phyloP scores from a whole-genome alignment of 2,113 vertebrate species.

The Semicossyphus pulcher region DNA sequence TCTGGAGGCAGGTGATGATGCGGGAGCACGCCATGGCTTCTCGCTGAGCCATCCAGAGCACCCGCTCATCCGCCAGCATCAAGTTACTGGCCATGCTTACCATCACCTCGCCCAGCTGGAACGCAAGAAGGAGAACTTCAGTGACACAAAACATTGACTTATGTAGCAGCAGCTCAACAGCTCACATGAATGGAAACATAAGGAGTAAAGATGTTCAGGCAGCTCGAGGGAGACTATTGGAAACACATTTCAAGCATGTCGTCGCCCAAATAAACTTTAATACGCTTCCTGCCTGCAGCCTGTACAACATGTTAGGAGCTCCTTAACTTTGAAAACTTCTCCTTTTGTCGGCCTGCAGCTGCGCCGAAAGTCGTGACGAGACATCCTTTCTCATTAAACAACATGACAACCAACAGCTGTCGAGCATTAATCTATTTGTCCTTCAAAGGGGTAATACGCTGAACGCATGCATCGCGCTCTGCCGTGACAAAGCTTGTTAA shows the following conservation, averaged over 20 bases:
- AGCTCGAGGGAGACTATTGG: conserved; percentile 19
- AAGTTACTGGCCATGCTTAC: conserved; percentile 97
- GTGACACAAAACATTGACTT: not conserved
- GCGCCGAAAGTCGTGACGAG: conserved; percentile 8
- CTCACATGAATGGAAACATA: not conserved
- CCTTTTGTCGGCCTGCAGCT: conserved; percentile 15
- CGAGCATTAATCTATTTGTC: conserved; percentile 21
- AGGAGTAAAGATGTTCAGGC: not conserved
- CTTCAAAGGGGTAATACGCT: not conserved
- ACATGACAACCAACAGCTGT: conserved; percentile 38
- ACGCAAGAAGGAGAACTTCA: not conserved
- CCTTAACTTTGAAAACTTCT: conserved; percentile 4
- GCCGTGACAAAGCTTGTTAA: not conserved
- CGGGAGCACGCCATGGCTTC: conserved; percentile 93
- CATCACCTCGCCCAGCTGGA: conserved; percentile 95
- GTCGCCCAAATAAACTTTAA: not conserved
- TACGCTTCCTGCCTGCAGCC: not conserved
- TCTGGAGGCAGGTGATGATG: conserved; percentile 92
- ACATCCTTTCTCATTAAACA: conserved; percentile 34
- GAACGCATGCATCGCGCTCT: not conserved
- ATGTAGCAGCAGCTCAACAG: not conserved
- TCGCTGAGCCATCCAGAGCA: conserved; percentile 94
- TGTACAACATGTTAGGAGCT: not conserved
- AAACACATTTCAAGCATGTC: conserved; percentile 17
- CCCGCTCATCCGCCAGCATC: conserved; percentile 94